Conservation (phyloP, 2,888 invertebrate species). For the Fragum fragum region DNA sequence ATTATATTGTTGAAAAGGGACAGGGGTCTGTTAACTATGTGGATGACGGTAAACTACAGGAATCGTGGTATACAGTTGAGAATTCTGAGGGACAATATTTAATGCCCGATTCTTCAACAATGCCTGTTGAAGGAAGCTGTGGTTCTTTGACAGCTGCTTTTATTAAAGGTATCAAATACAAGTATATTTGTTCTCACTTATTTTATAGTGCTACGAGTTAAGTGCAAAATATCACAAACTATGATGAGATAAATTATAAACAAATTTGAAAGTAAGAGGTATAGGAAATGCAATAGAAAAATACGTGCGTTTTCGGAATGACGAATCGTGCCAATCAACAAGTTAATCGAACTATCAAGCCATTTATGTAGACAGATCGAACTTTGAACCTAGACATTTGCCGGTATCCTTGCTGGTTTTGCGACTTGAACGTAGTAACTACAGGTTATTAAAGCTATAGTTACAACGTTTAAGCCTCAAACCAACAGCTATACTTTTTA, state of each 20-base stretch:
- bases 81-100: neutral
- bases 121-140: neutral
- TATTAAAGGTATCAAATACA: slow-evolving; percentile 11
- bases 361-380: too few relatives aligned
- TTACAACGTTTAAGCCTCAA: too few relatives aligned
- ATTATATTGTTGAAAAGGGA: slow-evolving; percentile 1
- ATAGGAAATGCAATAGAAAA: too few relatives aligned
- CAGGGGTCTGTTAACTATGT: neutral
- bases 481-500: too few relatives aligned
- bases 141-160: slow-evolving; percentile 9
- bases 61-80: slow-evolving; percentile 15
- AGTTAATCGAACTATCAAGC: too few relatives aligned
- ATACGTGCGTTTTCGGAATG: too few relatives aligned
- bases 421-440: too few relatives aligned
- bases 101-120: slow-evolving; percentile 18
- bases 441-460: too few relatives aligned
- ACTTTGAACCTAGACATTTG: too few relatives aligned
- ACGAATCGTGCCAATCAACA: too few relatives aligned
- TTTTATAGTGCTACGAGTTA: neutral
- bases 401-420: too few relatives aligned
- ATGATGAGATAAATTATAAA: neutral
- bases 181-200: neutral
- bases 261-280: neutral
- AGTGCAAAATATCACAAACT: neutral
- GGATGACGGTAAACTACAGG: slow-evolving; percentile 1